These are phyloP conservation scores for Enteromius paludinosus DNA, from an alignment of 2,797 vertebrate genomes.

Conservation along the genomic window DNA sequence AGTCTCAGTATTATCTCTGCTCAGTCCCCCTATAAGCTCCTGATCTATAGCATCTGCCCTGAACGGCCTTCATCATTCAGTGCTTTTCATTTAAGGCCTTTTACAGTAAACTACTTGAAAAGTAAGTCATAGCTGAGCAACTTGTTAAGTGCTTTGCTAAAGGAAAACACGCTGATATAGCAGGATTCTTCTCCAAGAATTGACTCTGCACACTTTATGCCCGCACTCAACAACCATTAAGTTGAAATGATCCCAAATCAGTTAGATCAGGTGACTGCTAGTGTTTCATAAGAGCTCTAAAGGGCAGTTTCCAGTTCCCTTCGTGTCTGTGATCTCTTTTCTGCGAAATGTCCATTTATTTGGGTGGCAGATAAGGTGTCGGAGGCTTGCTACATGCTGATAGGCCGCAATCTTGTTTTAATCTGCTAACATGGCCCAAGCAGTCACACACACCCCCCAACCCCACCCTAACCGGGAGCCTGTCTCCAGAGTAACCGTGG, in stretches of 20 bases:
- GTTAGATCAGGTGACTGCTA: conserved; percentile 11
- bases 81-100: neutral
- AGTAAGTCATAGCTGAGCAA: neutral
- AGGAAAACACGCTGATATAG: neutral
- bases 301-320: conserved; percentile 18
- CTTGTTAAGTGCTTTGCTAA: neutral
- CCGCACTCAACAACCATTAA: neutral
- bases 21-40: neutral
- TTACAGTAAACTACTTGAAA: neutral
- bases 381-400: conserved; percentile 62
- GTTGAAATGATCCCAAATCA: conserved; percentile 7
- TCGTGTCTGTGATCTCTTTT: conserved; percentile 53
- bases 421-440: conserved; percentile 70
- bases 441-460: conserved; percentile 59
- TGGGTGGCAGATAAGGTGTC: conserved; percentile 72
- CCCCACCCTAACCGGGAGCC: conserved; percentile 71
- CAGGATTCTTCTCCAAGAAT: neutral
- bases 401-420: conserved; percentile 69
- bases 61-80: neutral
- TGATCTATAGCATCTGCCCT: neutral
- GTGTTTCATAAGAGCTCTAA: conserved; percentile 18
- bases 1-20: no score
- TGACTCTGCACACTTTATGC: conserved; percentile 6
- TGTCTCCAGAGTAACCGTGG: conserved; percentile 61
- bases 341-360: conserved; percentile 55